Base-by-base conservation (phyloP, 2,888 invertebrate genomes). In the Rhodophaea formosa region DNA sequence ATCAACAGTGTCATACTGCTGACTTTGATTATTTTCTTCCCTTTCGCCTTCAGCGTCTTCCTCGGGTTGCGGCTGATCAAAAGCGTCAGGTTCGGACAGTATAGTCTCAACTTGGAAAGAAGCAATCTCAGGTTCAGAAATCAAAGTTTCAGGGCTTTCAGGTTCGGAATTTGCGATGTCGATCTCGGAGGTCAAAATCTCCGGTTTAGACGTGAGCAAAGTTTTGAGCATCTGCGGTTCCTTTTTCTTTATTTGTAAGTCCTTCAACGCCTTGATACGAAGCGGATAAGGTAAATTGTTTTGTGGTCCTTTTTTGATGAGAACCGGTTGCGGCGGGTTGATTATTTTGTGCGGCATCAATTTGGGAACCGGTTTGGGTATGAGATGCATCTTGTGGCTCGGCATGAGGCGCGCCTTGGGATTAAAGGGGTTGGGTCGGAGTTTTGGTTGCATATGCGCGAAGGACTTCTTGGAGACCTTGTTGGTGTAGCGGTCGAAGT, bases 191-290 rank as follows among this genome's bases (percentile, higher is more conserved):
- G 91, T 86, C 56, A 91, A 63, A 46, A 89, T 82, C 69, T 92
- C 91, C 0, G 91, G 90, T 70, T 89, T 90, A 0, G 90, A 67
- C 7, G 92, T 91, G 16, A 92, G 72, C 53, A 92, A 73, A 5
- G 91, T 90, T 70, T 92, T 92, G n/a, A 92, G 75, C 64, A 92
- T 92, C 66, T 92, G 89, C 3, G 92, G 92, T 71, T 91, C 89
- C 62, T 88, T 90, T 69, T 89, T 88, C 71, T 87, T 91, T 56
- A 88, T 91, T 77, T 91, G 91, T 57, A 91, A 79, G 68, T 92
- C 92, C 68, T 90, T 91, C n/a, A 92, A 76, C 7, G 91, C 91
- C 75, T 91, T 89, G 52, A 91, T 91, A 17, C 92, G 84, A 47
- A 92, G 75, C 3, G 91, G 91, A 70, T 91, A 91, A 12, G 91